These are phyloP conservation scores for Tromatobia lineatoria DNA, from an alignment of 2,888 invertebrate genomes.

Conservation along the genomic window DNA sequence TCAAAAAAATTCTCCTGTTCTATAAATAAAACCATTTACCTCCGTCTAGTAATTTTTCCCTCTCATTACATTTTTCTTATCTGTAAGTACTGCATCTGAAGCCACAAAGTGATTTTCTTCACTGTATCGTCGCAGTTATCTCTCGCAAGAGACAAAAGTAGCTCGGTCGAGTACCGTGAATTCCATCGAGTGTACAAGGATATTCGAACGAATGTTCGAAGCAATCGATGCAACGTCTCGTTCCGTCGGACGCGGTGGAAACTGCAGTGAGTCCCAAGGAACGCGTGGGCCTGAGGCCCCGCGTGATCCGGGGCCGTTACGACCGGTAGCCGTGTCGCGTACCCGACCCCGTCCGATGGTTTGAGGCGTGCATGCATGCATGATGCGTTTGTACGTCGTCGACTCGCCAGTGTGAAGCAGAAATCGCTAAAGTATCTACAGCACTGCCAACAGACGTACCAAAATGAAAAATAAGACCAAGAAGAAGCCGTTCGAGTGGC, in stretches of 20 bases:
- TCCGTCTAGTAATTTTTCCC: too few species aligned
- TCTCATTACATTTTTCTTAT: too few species aligned
- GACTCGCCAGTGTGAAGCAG: slow-evolving; percentile 8
- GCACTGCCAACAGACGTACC: slow-evolving; percentile 5
- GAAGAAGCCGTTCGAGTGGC: slow-evolving; percentile 33
- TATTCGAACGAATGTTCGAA: slow-evolving; percentile 2
- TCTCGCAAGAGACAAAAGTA: slow-evolving; percentile 19
- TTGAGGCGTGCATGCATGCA: slow-evolving; percentile 44
- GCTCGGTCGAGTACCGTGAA: not conserved
- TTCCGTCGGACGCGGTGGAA: slow-evolving; percentile 19
- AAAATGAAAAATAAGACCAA: slow-evolving; percentile 1
- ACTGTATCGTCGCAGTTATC: not conserved
- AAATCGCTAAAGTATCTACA: slow-evolving; percentile 37
- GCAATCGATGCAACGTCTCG: slow-evolving; percentile 38
- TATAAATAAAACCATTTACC: too few species aligned
- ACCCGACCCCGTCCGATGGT: slow-evolving; percentile 40
- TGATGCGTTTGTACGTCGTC: slow-evolving; percentile 19
- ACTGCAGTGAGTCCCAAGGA: slow-evolving; percentile 10
- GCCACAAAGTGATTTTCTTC: slow-evolving; percentile 69
- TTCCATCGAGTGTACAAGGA: not conserved
- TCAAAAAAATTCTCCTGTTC: too few species aligned
- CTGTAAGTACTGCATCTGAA: not conserved
- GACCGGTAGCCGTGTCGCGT: slow-evolving; percentile 64
- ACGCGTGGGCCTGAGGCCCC: slow-evolving; percentile 35
- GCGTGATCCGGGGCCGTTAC: slow-evolving; percentile 67